These are phyloP conservation scores for Achroia grisella DNA, from an alignment of 1,140 invertebrate genomes.

Conservation along the genomic window DNA sequence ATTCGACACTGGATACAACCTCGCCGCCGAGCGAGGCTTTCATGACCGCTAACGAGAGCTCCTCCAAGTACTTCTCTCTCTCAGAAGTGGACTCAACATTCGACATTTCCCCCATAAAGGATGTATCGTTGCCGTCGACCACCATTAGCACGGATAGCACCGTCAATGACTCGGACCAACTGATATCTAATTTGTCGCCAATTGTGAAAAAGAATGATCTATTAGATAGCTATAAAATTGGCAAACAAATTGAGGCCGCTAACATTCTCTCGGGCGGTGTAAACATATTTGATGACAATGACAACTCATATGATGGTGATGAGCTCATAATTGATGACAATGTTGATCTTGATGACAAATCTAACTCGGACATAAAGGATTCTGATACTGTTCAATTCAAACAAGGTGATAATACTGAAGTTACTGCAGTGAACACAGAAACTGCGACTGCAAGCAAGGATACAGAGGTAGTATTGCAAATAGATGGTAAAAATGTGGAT, in stretches of 20 bases:
- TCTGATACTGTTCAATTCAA: slow-evolving; percentile 11
- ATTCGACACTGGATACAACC: slow-evolving; percentile 52
- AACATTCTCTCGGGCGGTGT: slow-evolving; percentile 68
- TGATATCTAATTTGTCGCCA: slow-evolving; percentile 51
- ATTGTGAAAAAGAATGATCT: slow-evolving; percentile 49
- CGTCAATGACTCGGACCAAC: slow-evolving; percentile 19
- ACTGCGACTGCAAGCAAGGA: slow-evolving; percentile 40
- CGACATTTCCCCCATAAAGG: slow-evolving; percentile 47
- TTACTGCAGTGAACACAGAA: slow-evolving; percentile 28
- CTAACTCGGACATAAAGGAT: slow-evolving; percentile 23
- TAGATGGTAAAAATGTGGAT: slow-evolving; percentile 69
- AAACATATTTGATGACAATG: slow-evolving; percentile 70
- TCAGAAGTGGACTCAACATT: slow-evolving; percentile 61
- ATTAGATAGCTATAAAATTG: slow-evolving; percentile 53
- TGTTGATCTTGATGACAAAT: slow-evolving; percentile 39
- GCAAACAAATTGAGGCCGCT: slow-evolving; percentile 62
- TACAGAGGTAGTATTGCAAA: slow-evolving; percentile 62
- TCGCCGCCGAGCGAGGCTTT: slow-evolving; percentile 50
- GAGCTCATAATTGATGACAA: slow-evolving; percentile 70
- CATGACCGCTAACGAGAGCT: slow-evolving; percentile 62
- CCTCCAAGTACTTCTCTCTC: slow-evolving; percentile 65
- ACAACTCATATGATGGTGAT: slow-evolving; percentile 68
- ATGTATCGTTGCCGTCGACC: slow-evolving; percentile 23
- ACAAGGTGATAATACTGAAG: slow-evolving; percentile 12
- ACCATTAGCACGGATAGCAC: slow-evolving; percentile 21